phyloP scores from a whole-genome alignment of 1,140 invertebrate genomes.

The Lasaia peninsularis region DNA sequence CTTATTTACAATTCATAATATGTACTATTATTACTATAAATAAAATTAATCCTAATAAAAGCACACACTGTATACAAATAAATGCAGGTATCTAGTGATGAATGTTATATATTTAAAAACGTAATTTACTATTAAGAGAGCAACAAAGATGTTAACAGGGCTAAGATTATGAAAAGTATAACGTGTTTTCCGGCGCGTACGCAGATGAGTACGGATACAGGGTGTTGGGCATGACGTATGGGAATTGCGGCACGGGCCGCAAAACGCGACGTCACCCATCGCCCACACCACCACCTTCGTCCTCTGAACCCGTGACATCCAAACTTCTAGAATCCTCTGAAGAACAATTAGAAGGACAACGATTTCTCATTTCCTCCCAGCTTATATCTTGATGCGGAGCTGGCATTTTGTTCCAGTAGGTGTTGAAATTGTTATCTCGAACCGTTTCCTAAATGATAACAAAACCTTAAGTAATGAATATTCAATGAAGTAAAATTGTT shows the following conservation, averaged over 20 bases:
- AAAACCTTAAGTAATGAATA: background rate
- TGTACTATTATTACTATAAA: constrained; percentile 1
- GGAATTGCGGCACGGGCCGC: constrained; percentile 75
- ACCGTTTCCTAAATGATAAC: constrained; percentile 42
- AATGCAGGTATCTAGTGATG: constrained; percentile 14
- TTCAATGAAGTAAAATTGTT: background rate
- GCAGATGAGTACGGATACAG: constrained; percentile 44
- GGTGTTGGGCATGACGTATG: constrained; percentile 40
- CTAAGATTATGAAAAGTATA: constrained; percentile 56
- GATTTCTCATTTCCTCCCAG: constrained; percentile 47
- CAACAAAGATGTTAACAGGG: constrained; percentile 18
- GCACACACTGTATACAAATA: constrained; percentile 19
- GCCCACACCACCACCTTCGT: constrained; percentile 47
- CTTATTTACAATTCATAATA: constrained; percentile 14
- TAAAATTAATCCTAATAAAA: constrained; percentile 1
- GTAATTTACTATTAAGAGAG: constrained; percentile 12
- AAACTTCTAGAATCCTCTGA: constrained; percentile 71
- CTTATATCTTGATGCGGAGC: constrained; percentile 41
- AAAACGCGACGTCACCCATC: constrained; percentile 72
- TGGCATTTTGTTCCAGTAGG: constrained; percentile 69
- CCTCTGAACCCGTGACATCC: constrained; percentile 74
- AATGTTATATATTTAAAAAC: constrained; percentile 18
- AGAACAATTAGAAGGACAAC: constrained; percentile 57
- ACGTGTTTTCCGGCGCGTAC: constrained; percentile 42
- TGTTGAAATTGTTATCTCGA: constrained; percentile 66